These are phyloP conservation scores for Drosophila persimilis DNA, from an alignment of 1,140 invertebrate species.

Conservation along the genomic window DNA sequence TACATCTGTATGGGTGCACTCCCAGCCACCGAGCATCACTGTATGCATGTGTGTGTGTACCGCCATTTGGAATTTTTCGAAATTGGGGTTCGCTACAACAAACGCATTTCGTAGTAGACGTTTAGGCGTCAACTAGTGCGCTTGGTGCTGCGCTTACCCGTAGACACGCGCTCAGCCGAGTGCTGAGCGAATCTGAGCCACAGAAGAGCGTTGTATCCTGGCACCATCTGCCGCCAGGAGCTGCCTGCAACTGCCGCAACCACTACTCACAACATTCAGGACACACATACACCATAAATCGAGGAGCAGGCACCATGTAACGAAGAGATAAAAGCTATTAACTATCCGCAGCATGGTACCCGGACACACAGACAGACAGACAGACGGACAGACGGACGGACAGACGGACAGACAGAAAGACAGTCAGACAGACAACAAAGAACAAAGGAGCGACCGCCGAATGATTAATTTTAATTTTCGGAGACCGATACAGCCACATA, in stretches of 20 bases:
- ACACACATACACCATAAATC: background rate
- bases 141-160: slow-evolving; percentile 83
- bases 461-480: background rate
- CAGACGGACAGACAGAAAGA: background rate
- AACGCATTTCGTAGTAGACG: slow-evolving; percentile 83
- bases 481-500: slow-evolving; percentile 27
- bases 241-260: slow-evolving; percentile 11
- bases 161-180: slow-evolving; percentile 56
- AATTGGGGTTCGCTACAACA: slow-evolving; percentile 83
- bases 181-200: background rate
- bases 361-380: slow-evolving; percentile 3
- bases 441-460: background rate
- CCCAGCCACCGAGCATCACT: slow-evolving; percentile 1
- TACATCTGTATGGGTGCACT: slow-evolving; percentile 19
- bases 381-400: background rate
- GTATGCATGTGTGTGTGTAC: slow-evolving; percentile 58
- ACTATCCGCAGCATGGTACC: no score
- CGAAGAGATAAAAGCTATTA: no score
- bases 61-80: slow-evolving; percentile 83
- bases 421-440: slow-evolving; percentile 4
- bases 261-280: background rate
- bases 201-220: slow-evolving; percentile 47
- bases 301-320: background rate
- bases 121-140: slow-evolving; percentile 84
- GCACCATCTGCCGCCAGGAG: slow-evolving; percentile 14